A percentile compares a stretch with the other conserved stretches of the same genome.
These are phyloP conservation scores for Eublepharis macularius DNA, from an alignment of 2,113 vertebrate species.

Conservation along the genomic window DNA sequence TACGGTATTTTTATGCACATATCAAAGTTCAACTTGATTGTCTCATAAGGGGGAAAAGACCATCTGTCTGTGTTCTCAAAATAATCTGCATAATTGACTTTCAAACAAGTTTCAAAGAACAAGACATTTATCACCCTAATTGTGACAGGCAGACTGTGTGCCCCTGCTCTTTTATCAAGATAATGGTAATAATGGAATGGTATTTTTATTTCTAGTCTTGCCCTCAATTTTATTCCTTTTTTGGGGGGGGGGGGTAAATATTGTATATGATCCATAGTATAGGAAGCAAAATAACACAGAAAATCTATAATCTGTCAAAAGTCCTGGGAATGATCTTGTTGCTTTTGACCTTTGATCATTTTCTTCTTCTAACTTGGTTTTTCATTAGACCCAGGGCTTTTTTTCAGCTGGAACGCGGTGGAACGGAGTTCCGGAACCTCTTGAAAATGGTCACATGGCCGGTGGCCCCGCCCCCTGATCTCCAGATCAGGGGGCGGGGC, in stretches of 20 bases:
- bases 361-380: too few species aligned
- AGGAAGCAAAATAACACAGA: slow-evolving; percentile 23
- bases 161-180: slow-evolving; percentile 74
- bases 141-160: slow-evolving; percentile 73
- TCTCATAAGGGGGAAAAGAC: slow-evolving; percentile 74
- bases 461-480: too few species aligned
- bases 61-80: slow-evolving; percentile 82
- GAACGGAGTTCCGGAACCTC: too few species aligned
- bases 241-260: slow-evolving; percentile 20
- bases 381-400: too few species aligned
- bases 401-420: too few species aligned
- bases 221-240: slow-evolving; percentile 51
- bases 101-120: slow-evolving; percentile 78
- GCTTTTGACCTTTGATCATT: not conserved
- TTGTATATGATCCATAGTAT: not conserved
- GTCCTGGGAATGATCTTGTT: not conserved
- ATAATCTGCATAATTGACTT: slow-evolving; percentile 86
- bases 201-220: slow-evolving; percentile 62
- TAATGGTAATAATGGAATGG: slow-evolving; percentile 62
- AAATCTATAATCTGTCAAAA: not conserved
- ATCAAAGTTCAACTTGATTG: slow-evolving; percentile 80
- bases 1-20: slow-evolving; percentile 72
- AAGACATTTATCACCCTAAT: slow-evolving; percentile 79
- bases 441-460: too few species aligned
- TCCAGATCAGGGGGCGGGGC: too few species aligned